Evolutionary conservation across 2,113 vertebrate species (phyloP).

Genomic region (Ameiurus melas): DNA sequence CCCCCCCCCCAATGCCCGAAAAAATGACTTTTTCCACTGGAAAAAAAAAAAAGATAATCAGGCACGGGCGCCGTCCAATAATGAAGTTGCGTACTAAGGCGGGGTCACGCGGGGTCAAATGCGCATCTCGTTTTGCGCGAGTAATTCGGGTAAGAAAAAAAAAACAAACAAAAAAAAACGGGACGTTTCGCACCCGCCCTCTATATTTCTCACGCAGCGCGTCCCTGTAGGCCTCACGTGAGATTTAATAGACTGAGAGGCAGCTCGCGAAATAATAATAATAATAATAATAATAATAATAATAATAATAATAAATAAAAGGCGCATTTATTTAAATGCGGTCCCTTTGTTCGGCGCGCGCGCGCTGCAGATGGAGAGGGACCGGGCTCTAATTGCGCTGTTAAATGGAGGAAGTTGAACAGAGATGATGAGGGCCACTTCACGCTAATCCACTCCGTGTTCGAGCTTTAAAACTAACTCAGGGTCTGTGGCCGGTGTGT

Average conservation of each 20-base stretch:
- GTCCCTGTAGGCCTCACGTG: conserved; percentile 85
- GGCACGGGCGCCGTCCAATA: conserved; percentile 89
- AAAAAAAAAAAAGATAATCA: conserved; percentile 73
- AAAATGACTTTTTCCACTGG: conserved; percentile 82
- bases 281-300: no score
- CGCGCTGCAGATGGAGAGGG: conserved; percentile 69
- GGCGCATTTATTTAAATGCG: conserved; percentile 72
- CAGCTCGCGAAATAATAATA: conserved; percentile 75
- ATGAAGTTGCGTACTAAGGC: conserved; percentile 90
- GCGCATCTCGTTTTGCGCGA: conserved; percentile 96
- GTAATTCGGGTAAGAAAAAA: conserved; percentile 59
- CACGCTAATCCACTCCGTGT: conserved; percentile 75
- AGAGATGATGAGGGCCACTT: conserved; percentile 75
- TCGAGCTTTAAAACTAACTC: conserved; percentile 60
- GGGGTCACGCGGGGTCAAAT: conserved; percentile 90
- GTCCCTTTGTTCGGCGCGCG: conserved; percentile 83
- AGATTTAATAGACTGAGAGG: conserved; percentile 83
- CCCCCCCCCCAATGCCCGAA: no score
- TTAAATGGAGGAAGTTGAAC: conserved; percentile 84
- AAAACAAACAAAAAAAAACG: conserved; percentile 73
- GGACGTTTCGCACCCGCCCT: conserved; percentile 80
- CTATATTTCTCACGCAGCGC: conserved; percentile 77
- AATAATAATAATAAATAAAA: no score
- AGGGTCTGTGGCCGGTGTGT: neutral
- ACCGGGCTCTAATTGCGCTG: conserved; percentile 79